Evolutionary conservation across 2,797 vertebrate species (phyloP).

Genomic region (Rhynchotus rufescens): DNA sequence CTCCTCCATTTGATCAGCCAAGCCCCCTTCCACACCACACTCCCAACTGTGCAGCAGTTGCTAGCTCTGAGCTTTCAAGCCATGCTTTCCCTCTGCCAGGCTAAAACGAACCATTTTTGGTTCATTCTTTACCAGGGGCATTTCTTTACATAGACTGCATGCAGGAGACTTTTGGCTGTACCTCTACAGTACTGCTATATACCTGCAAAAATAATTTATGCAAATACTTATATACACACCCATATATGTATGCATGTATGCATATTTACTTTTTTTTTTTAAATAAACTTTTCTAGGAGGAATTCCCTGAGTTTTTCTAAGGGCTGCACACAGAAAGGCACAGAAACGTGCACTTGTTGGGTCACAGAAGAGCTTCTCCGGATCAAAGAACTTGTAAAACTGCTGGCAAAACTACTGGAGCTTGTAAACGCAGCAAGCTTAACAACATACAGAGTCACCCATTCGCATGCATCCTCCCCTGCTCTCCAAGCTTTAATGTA

Average conservation of each 20-base stretch:
- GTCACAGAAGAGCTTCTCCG: neutral
- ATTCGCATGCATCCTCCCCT: neutral
- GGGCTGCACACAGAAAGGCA: neutral
- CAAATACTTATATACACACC: neutral
- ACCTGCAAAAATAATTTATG: neutral
- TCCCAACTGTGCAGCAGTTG: neutral
- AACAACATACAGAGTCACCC: neutral
- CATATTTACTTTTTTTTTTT: neutral
- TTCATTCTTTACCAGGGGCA: neutral
- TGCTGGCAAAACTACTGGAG: neutral
- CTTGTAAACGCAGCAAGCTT: neutral
- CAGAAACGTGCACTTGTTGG: neutral
- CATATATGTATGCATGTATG: neutral
- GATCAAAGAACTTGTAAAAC: neutral
- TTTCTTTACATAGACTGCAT: neutral
- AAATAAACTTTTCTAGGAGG: neutral
- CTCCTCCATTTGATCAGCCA: neutral
- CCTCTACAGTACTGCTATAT: neutral
- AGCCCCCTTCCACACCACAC: neutral
- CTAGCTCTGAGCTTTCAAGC: neutral
- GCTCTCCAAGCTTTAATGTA: fast-evolving
- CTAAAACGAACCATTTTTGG: neutral
- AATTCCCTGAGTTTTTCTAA: fast-evolving
- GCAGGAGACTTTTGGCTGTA: neutral
- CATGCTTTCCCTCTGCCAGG: neutral